phyloP scores from a whole-genome alignment of 2,113 vertebrate genomes.

The Gobio gobio region DNA sequence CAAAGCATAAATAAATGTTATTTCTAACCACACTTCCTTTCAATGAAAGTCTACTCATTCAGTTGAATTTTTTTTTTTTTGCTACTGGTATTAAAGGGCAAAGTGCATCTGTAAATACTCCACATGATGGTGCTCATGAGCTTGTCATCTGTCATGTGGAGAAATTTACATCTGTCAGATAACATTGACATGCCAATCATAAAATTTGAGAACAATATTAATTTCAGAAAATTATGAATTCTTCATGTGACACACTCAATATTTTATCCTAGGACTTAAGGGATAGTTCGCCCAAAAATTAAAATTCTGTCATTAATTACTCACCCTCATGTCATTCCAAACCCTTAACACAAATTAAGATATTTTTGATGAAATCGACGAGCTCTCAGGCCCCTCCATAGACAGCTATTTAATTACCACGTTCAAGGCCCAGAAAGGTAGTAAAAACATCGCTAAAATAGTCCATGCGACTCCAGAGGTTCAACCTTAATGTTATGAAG shows the following conservation, averaged over 20 bases:
- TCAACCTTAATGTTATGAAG: too few species aligned
- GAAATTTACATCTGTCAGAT: neutral
- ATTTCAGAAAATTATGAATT: neutral
- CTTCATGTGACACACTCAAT: neutral
- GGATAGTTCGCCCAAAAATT: too few species aligned
- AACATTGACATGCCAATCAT: neutral
- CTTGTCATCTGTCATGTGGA: conserved; percentile 14
- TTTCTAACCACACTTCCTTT: conserved; percentile 12
- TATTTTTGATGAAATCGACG: too few species aligned
- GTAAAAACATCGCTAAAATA: too few species aligned
- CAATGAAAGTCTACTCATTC: neutral
- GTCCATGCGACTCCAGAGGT: too few species aligned
- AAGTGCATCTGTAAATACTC: neutral
- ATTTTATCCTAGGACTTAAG: neutral
- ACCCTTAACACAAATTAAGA: too few species aligned
- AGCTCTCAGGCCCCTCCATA: too few species aligned
- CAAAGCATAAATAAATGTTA: conserved; percentile 28
- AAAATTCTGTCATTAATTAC: too few species aligned
- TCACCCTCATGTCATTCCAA: too few species aligned
- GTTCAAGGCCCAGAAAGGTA: too few species aligned
- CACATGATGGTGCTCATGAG: neutral
- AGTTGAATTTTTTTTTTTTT: too few species aligned
- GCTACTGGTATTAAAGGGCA: neutral
- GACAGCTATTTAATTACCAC: too few species aligned
- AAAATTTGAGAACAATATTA: neutral